These are phyloP conservation scores for Pelodiscus sinensis DNA, from an alignment of 2,113 vertebrate genomes.

Conservation along the genomic window DNA sequence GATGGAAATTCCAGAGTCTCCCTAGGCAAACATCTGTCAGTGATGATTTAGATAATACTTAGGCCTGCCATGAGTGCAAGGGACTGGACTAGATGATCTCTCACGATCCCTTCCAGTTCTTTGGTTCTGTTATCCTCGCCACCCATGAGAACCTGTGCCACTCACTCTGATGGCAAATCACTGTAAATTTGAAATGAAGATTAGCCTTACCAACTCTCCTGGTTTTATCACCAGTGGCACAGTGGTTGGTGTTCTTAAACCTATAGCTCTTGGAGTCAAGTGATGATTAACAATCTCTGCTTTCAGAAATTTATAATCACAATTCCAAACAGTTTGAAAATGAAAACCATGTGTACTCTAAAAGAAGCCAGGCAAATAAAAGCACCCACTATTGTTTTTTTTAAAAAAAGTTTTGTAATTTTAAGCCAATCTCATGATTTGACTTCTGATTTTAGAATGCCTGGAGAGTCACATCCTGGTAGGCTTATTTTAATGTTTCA, in stretches of 20 bases:
- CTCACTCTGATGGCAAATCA: background rate
- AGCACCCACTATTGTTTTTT: too few relatives aligned
- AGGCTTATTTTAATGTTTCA: background rate
- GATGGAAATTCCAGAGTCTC: too few relatives aligned
- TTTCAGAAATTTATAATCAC: background rate
- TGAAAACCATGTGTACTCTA: background rate
- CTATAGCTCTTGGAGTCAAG: background rate
- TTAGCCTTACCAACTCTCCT: background rate
- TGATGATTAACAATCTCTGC: background rate
- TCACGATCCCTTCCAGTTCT: too few relatives aligned
- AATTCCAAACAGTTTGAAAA: background rate
- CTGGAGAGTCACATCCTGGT: background rate
- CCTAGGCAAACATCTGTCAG: too few relatives aligned
- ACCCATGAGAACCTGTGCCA: background rate
- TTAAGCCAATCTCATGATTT: background rate
- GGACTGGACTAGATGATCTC: too few relatives aligned
- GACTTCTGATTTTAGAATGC: background rate
- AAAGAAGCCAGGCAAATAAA: too few relatives aligned
- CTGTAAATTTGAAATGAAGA: background rate
- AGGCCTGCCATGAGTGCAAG: too few relatives aligned
- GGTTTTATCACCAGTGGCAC: background rate
- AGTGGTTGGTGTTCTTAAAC: background rate
- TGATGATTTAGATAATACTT: too few relatives aligned
- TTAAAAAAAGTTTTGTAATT: background rate
- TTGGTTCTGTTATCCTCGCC: too few relatives aligned